These are phyloP conservation scores for Drosophila repletoides DNA, from an alignment of 1,140 invertebrate species.

Conservation along the genomic window DNA sequence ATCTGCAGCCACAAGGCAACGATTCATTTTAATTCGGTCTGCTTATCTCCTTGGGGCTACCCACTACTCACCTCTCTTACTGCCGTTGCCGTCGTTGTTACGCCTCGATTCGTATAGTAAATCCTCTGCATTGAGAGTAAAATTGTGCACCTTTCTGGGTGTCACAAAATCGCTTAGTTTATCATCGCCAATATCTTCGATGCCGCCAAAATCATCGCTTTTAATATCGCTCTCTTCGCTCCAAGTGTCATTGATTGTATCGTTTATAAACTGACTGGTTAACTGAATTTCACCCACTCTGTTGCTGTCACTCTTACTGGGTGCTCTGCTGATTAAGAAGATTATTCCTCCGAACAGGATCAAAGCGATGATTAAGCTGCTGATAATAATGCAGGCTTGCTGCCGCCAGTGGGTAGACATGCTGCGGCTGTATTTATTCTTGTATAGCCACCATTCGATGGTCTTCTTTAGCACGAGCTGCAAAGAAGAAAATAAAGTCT, in stretches of 20 bases:
- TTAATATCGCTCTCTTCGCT: slow-evolving; percentile 31
- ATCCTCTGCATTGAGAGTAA: slow-evolving; percentile 72
- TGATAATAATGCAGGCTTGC: slow-evolving; percentile 38
- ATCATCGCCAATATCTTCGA: slow-evolving; percentile 56
- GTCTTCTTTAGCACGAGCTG: slow-evolving; percentile 76
- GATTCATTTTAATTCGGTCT: neutral
- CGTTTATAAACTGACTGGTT: slow-evolving; percentile 27
- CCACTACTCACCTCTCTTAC: slow-evolving; percentile 55
- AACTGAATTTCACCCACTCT: slow-evolving; percentile 2
- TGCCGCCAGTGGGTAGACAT: slow-evolving; percentile 75
- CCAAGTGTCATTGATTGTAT: slow-evolving; percentile 14
- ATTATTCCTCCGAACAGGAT: slow-evolving; percentile 18
- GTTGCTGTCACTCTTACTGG: neutral
- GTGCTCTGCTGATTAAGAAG: neutral
- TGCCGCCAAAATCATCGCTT: slow-evolving; percentile 17
- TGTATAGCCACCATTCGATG: slow-evolving; percentile 71
- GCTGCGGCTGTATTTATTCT: slow-evolving; percentile 58
- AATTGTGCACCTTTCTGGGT: slow-evolving; percentile 70
- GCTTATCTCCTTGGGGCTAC: neutral
- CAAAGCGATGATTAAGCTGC: slow-evolving; percentile 22
- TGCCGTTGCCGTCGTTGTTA: slow-evolving; percentile 57
- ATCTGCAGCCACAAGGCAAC: slow-evolving; percentile 35
- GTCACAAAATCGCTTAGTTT: slow-evolving; percentile 59
- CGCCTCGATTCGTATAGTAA: slow-evolving; percentile 79
- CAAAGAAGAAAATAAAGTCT: slow-evolving; percentile 27